phyloP scores from a whole-genome alignment of 2,797 vertebrate genomes.

The Dipus sagitta region DNA sequence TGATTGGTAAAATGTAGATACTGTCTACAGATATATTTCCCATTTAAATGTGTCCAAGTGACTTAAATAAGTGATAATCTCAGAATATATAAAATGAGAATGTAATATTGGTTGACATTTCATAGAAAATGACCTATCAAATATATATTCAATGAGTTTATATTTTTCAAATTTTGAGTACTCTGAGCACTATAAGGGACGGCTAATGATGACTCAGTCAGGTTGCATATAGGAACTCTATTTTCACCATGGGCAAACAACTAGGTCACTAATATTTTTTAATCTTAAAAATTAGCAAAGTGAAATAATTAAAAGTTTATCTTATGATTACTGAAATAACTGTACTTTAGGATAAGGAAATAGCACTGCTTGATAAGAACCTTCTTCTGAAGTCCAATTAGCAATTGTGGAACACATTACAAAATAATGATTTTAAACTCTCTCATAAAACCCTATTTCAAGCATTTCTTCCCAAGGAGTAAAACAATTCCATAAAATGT shows the following conservation, averaged over 20 bases:
- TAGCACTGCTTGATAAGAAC: neutral
- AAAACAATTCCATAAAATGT: neutral
- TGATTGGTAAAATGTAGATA: neutral
- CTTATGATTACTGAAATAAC: conserved; percentile 56
- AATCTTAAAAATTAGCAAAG: conserved; percentile 43
- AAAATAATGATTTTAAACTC: conserved; percentile 21
- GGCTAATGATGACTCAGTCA: conserved; percentile 26
- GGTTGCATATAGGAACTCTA: neutral
- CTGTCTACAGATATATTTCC: neutral
- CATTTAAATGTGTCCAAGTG: neutral
- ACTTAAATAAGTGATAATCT: neutral
- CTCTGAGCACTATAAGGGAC: neutral
- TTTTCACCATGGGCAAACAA: conserved; percentile 11
- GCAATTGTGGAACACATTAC: neutral
- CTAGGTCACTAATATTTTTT: neutral
- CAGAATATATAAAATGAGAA: neutral
- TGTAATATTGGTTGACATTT: neutral
- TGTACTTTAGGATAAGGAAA: conserved; percentile 30
- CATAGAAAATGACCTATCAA: neutral
- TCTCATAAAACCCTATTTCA: conserved; percentile 22
- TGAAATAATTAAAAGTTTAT: conserved; percentile 59
- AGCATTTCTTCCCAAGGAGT: neutral
- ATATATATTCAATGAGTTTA: neutral
- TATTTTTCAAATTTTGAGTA: neutral
- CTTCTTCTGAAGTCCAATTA: neutral